Conservation (phyloP, 2,797 vertebrate species). For the Pantherophis alleghaniensis region DNA sequence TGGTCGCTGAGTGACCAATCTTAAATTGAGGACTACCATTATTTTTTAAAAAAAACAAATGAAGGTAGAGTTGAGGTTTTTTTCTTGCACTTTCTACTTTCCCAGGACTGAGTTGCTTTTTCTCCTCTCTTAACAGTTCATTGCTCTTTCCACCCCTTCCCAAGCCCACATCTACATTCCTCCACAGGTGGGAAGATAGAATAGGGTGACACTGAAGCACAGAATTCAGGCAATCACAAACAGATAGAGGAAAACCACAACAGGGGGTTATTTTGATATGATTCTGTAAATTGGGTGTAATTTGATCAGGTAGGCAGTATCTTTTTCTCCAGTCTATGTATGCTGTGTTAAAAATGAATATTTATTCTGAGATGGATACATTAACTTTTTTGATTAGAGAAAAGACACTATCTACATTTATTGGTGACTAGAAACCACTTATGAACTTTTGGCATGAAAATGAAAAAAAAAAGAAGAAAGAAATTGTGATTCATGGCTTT, state of each 20-base stretch:
- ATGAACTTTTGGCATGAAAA: neutral
- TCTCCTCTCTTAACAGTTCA: neutral
- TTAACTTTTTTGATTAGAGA: neutral
- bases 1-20: too few relatives aligned
- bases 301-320: neutral
- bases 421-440: neutral
- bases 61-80: neutral
- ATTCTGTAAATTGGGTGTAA: neutral
- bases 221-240: neutral
- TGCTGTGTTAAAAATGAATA: neutral
- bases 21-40: too few relatives aligned
- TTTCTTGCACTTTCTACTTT: neutral
- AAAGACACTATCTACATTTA: neutral
- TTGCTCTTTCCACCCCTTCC: neutral
- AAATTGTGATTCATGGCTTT: neutral
- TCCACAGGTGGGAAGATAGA: neutral
- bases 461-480: neutral
- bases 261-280: neutral
- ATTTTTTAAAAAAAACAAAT: neutral
- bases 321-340: neutral
- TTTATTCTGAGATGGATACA: neutral
- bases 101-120: neutral
- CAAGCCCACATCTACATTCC: neutral
- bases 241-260: neutral
- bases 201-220: too few relatives aligned